Base-by-base conservation (phyloP, 2,888 invertebrate species). In the Phymatocera aterrima region DNA sequence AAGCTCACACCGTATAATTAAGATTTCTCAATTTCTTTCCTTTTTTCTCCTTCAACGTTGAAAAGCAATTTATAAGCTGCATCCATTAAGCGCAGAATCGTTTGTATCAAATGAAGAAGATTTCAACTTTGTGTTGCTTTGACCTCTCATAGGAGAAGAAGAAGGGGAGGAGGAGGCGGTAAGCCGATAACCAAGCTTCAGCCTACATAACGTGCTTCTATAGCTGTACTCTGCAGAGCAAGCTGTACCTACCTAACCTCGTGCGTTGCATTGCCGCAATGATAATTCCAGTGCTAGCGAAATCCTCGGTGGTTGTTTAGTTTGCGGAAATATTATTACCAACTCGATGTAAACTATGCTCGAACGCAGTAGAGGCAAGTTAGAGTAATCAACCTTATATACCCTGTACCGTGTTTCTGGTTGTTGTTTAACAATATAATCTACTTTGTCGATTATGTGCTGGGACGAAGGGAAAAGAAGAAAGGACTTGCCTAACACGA, bases 321-420 rank as follows among this genome's bases (percentile, higher is more conserved):
- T 68, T 68, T 68, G 68, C 68, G 68, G 46, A 68, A 68, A 68
- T 46, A 68, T 68, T 68, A 68, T 28, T 34, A 40, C 43, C 40
- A 68, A 68, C 68, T 68, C 15, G 43, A 28, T 68, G 34, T 68
- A 68, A 68, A 68, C 68, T 68, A 68, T 43, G 46, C n/a, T 28
- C 68, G n/a, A 68, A n/a, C 46, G 43, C 15, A 43, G 4, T 24
- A 28, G 15, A 10, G 8, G 18, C 21, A 37, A 10, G 61, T 61
- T 61, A 18, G 12, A 28, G 57, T 40, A 40, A n/a, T 15, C 6
- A 34, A 18, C 34, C 61, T 61, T 60, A 31, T 2, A 18, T 51
- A 51, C 61, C 34, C 34, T n/a, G 18, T 18, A n/a, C 43, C 43
- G 43, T 43, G 43, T 43, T 64, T 37, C 37, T 37, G n/a, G 61